These are phyloP conservation scores for Exephanes ischioxanthus DNA, from an alignment of 2,888 invertebrate species.

Conservation along the genomic window DNA sequence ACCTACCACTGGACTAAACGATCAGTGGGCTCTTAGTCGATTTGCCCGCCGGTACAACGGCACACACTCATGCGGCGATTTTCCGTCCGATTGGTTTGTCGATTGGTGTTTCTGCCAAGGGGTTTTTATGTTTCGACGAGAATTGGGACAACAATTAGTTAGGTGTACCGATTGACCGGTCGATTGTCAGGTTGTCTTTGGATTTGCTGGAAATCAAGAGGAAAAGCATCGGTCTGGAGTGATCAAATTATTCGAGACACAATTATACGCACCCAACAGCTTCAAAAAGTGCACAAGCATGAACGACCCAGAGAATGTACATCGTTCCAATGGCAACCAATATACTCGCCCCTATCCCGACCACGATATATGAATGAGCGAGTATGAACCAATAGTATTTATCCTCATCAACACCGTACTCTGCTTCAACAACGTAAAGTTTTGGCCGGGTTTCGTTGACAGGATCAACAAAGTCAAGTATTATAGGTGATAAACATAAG, in stretches of 20 bases:
- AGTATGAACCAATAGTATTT: conserved; percentile 18
- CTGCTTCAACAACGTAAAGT: conserved; percentile 26
- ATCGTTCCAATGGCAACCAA: background rate
- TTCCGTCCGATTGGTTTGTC: too few relatives aligned
- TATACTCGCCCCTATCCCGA: background rate
- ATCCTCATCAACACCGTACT: conserved; percentile 26
- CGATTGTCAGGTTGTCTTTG: too few relatives aligned
- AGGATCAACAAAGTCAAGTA: conserved; percentile 27
- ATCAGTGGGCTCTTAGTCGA: too few relatives aligned
- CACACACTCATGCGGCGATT: too few relatives aligned
- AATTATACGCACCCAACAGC: background rate
- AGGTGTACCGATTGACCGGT: too few relatives aligned
- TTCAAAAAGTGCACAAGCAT: background rate
- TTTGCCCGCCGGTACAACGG: too few relatives aligned
- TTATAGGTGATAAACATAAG: background rate
- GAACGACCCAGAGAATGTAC: background rate
- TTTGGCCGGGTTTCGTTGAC: conserved; percentile 15
- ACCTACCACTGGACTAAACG: too few relatives aligned
- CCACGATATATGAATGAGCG: conserved; percentile 11
- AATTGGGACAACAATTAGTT: too few relatives aligned
- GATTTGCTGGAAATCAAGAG: too few relatives aligned
- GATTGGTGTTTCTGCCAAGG: too few relatives aligned
- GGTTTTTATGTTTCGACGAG: too few relatives aligned
- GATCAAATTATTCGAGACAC: background rate
- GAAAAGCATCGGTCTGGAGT: too few relatives aligned